Evolutionary conservation across 2,888 invertebrate genomes (phyloP), one percentile per base, ranked within the genome.

Genomic region (Acleris literana): DNA sequence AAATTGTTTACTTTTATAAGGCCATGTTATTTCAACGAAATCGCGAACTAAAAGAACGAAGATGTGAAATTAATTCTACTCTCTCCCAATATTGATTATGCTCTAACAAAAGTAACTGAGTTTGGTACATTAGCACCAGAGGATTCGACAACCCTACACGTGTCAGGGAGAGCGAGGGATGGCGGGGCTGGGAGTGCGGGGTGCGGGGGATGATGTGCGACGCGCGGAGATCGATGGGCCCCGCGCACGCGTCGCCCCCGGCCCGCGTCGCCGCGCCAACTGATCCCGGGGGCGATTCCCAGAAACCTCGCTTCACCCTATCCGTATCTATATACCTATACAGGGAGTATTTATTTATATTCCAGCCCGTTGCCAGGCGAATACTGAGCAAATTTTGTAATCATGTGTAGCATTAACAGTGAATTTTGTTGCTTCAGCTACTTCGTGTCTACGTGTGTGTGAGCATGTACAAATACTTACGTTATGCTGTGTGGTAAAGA

Each of bases 161-260:
- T 82, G 81, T 76, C 73, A 69, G 76, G 76, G 75, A 74, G 70
- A 66, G 70, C 64, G 68, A 53, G 64, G 64, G 71, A 16, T 72
- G 62, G 66, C 68, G 73, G 71, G 66, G 71, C 67, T 56, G 71
- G 16, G 46, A 68, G 33, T 9, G 33, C 33, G 65, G 70, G 66
- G 68, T 63, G 71, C 64, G 71, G 74, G 69, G 75, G 74, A 69
- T 71, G 72, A 70, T 44, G 68, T 49, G 69, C 69, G 70, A 74
- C 74, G 78, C 74, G 74, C 67, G 72, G 76, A 79, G 87, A 90
- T 91, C 91, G 90, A 92, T 91, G 82, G 72, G 73, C 71, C 68
- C 77, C 75, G 85, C 86, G 88, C 90, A 88, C 85, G 89, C 75
- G 68, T 69, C 73, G 69, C 72, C 72, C 69, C 66, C 64, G 69